A percentile compares a stretch with the other conserved stretches of the same genome.
phyloP scores from a whole-genome alignment of 2,797 vertebrate genomes.

The Rhadinocentrus ornatus region DNA sequence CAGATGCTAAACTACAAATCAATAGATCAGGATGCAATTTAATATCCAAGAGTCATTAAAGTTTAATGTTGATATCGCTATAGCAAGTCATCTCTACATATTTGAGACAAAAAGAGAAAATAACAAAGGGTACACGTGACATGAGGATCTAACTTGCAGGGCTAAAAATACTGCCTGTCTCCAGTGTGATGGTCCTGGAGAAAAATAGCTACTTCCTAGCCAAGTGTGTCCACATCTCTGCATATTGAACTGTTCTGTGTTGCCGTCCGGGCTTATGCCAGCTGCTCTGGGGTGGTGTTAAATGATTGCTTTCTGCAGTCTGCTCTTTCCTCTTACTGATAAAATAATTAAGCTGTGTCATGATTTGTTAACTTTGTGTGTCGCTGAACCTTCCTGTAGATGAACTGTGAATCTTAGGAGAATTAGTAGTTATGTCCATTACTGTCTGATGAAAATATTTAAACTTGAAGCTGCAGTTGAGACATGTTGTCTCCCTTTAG shows the following conservation, averaged over 20 bases:
- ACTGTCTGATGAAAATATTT: conserved; percentile 26
- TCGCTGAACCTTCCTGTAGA: conserved; percentile 9
- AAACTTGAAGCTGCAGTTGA: conserved; percentile 1
- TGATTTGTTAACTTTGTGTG: conserved; percentile 18
- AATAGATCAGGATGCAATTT: neutral
- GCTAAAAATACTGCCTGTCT: conserved; percentile 71
- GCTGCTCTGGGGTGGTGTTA: conserved; percentile 27
- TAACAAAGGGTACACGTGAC: conserved; percentile 48
- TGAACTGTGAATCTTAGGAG: conserved; percentile 13
- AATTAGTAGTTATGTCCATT: conserved; percentile 34
- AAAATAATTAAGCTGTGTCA: conserved; percentile 30
- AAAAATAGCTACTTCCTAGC: conserved; percentile 51
- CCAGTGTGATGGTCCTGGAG: conserved; percentile 56
- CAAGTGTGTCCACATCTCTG: conserved; percentile 42
- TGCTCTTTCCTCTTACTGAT: conserved; percentile 23
- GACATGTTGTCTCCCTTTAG: neutral
- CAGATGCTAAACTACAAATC: conserved; percentile 5
- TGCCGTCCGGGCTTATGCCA: conserved; percentile 33
- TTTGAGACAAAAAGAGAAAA: conserved; percentile 39
- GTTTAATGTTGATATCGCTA: neutral
- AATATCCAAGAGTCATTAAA: conserved; percentile 1
- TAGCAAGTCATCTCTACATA: conserved; percentile 3
- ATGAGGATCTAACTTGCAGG: conserved; percentile 39
- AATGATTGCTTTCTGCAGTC: conserved; percentile 18
- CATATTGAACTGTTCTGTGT: conserved; percentile 37